A percentile compares a stretch with the other conserved stretches of the same genome.
Evolutionary conservation across 2,113 vertebrate genomes (phyloP).

Genomic region (Monarcha castaneiventris): DNA sequence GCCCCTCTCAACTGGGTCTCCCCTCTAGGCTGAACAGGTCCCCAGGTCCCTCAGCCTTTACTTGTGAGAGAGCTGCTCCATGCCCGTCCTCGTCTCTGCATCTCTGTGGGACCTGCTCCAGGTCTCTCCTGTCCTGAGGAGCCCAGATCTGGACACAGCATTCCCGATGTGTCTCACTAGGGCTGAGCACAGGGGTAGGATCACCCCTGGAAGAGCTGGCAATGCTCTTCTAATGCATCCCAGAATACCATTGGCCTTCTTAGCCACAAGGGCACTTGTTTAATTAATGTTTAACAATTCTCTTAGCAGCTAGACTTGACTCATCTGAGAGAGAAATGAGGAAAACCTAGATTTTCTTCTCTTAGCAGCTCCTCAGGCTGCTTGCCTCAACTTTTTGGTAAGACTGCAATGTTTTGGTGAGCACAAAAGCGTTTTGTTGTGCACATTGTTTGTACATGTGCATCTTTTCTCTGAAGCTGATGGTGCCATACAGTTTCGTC

Average conservation of each 20-base stretch:
- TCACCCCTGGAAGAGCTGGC: neutral
- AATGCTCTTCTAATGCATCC: neutral
- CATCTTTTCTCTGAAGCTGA: neutral
- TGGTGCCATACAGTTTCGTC: neutral
- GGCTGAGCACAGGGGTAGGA: neutral
- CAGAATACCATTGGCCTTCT: neutral
- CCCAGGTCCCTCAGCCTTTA: neutral
- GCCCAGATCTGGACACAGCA: neutral
- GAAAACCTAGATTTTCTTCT: neutral
- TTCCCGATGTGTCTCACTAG: fast-evolving
- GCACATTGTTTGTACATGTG: neutral
- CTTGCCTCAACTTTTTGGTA: neutral
- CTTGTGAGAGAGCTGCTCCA: neutral
- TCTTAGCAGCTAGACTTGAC: neutral
- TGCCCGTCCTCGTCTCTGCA: neutral
- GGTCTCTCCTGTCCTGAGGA: neutral
- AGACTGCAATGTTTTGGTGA: neutral
- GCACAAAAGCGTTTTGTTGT: neutral
- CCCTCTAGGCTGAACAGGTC: neutral
- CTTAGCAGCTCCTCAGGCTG: neutral
- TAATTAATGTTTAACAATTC: neutral
- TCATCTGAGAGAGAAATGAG: neutral
- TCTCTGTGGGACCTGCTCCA: neutral
- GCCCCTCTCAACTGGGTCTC: neutral
- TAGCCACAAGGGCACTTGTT: neutral